Evolutionary conservation across 2,113 vertebrate species (phyloP), one percentile per base, ranked within the genome.

Genomic region (Myxocyprinus asiaticus): DNA sequence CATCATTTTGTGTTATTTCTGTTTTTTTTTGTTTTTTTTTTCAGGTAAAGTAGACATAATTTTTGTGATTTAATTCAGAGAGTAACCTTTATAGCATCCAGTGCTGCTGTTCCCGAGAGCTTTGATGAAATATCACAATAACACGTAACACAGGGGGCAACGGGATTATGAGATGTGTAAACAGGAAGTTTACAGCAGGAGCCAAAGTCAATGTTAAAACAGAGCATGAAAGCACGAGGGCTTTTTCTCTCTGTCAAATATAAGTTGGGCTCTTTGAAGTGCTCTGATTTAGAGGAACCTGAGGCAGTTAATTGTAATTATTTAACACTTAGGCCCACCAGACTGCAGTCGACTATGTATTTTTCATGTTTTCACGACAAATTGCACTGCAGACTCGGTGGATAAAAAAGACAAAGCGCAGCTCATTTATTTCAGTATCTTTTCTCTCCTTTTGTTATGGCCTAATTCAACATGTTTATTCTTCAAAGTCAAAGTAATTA

Each of bases 321-420:
- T 78, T 84, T 84, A 81, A 78, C 79, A 81, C 76, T 63, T 84
- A 64, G n/a, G 44, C 78, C 78, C 63, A 73, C 62, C 59, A 81
- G 67, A 64, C 22, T 33, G 55, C 55, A 58, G 55, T n/a, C 66
- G 14, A 11, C 43, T 17, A 84, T 68, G 82, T 69, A 75, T 81
- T 81, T 78, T 81, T 81, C 74, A 84, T 84, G 62, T 67, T 84
- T 84, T 76, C 45, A 66, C 10, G 50, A 67, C 67, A 76, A 66
- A 76, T 66, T 76, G 68, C 22, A 12, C 79, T 5, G 4, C 56
- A 33, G 50, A 77, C 47, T 45, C 15, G 7, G 11, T 10, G 22
- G 68, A 76, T 59, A 64, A 68, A 53, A 10, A 33, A 51, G 47
- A 14, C 42, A 48, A 67, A 7, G 22, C 22, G 22, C 47, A 33